Conservation (phyloP, 2,888 invertebrate species). For the Agriopis aurantiaria region DNA sequence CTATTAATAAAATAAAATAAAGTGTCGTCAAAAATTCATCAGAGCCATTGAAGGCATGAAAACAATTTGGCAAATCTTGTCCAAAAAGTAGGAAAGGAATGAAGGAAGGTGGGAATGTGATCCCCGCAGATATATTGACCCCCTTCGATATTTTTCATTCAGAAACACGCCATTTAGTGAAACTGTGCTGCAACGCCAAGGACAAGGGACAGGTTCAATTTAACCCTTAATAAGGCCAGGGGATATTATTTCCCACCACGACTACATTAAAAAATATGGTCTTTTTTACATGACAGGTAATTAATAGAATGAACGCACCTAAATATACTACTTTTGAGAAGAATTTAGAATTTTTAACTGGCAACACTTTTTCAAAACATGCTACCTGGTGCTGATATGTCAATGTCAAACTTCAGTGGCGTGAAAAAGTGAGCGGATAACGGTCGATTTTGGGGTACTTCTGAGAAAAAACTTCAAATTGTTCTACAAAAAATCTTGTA, state of each 20-base stretch:
- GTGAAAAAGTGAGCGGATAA: conserved; percentile 18
- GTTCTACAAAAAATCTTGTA: conserved; percentile 24
- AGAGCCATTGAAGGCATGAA: too few relatives aligned
- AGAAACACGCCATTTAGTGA: too few relatives aligned
- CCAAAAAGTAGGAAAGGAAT: too few relatives aligned
- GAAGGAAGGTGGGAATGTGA: too few relatives aligned
- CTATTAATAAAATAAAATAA: too few relatives aligned
- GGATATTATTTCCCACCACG: conserved; percentile 8
- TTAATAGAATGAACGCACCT: conserved; percentile 2
- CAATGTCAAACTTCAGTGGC: conserved; percentile 27
- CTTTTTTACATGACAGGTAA: conserved; percentile 9
- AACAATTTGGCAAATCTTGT: too few relatives aligned
- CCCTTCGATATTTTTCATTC: too few relatives aligned
- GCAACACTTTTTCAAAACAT: conserved; percentile 25
- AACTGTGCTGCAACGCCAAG: too few relatives aligned
- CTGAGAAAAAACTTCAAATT: conserved; percentile 20
- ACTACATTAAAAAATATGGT: conserved; percentile 6
- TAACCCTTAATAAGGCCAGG: conserved; percentile 1
- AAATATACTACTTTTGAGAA: conserved; percentile 16
- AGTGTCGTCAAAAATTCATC: too few relatives aligned
- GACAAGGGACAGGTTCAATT: too few relatives aligned
- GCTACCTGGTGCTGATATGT: conserved; percentile 19
- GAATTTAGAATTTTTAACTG: conserved; percentile 23
- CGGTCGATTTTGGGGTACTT: conserved; percentile 20
- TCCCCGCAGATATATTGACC: too few relatives aligned